These are phyloP conservation scores for Epizoanthus illoricatus DNA, from an alignment of 92 coral and sea anemone genomes.

Conservation along the genomic window DNA sequence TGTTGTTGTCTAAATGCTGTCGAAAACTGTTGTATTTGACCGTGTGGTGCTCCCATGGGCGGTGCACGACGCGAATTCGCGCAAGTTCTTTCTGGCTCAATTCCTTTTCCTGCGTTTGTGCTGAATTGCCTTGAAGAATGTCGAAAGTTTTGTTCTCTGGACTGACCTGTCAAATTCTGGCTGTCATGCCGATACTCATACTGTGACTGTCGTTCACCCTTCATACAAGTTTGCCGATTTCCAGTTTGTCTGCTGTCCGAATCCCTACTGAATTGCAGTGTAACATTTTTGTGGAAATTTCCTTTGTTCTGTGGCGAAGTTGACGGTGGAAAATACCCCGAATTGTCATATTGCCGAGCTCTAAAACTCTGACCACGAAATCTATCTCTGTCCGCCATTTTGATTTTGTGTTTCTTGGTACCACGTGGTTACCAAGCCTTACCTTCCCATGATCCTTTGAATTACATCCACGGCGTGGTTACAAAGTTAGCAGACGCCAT, in stretches of 20 bases:
- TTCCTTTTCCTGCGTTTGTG: neutral
- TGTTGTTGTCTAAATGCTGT: neutral
- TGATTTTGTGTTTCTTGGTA: neutral
- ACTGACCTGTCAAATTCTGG: conserved; percentile 2
- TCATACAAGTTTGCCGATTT: neutral
- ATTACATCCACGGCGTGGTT: neutral
- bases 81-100: neutral
- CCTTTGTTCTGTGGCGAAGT: neutral
- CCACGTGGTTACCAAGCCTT: conserved; percentile 32
- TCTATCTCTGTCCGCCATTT: conserved; percentile 29
- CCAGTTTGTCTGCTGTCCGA: neutral
- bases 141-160: neutral
- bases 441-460: conserved; percentile 20
- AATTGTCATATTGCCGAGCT: conserved; percentile 3
- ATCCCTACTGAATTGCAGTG: no score
- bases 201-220: no score
- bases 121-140: neutral
- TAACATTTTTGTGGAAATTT: neutral
- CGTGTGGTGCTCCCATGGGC: neutral
- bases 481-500: no score
- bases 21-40: neutral
- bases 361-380: conserved; percentile 5
- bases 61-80: neutral
- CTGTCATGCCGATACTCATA: neutral
- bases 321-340: neutral